phyloP scores from a whole-genome alignment of 2,797 vertebrate genomes.

The Botia kubotai region DNA sequence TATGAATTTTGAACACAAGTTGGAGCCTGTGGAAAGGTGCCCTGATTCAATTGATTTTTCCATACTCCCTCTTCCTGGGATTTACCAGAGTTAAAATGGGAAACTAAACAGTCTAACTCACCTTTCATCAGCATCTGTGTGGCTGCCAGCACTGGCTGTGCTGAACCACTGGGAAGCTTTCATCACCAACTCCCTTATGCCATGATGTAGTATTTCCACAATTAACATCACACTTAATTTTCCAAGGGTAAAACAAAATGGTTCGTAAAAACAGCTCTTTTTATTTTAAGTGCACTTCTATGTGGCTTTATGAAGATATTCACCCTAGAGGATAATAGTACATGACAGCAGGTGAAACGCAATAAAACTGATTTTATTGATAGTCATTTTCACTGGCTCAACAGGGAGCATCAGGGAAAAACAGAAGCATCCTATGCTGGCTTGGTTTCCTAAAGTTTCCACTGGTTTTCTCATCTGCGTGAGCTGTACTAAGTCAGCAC shows the following conservation, averaged over 20 bases:
- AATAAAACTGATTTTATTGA: background rate
- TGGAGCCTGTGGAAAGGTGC: conserved; percentile 5
- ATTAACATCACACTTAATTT: conserved; percentile 11
- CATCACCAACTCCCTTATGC: conserved; percentile 92
- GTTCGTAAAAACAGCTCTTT: conserved; percentile 2
- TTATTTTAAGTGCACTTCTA: background rate
- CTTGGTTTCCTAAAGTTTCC: background rate
- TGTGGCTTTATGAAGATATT: background rate
- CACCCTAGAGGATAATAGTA: background rate
- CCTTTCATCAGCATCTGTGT: conserved; percentile 89
- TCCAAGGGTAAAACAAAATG: background rate
- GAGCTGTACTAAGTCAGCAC: background rate
- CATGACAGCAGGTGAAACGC: background rate
- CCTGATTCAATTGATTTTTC: conserved; percentile 17
- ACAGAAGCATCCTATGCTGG: background rate
- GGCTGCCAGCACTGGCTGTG: conserved; percentile 83
- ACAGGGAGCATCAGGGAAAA: background rate
- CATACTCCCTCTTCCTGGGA: conserved; percentile 12
- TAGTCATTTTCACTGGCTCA: background rate
- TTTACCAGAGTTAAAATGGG: conserved; percentile 18
- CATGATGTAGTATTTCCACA: conserved; percentile 63
- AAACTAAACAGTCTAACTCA: conserved; percentile 55
- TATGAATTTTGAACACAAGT: background rate
- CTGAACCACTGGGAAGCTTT: conserved; percentile 87
- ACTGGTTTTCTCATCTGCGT: background rate